Percentiles rank a stretch among this genome's conserved stretches.
Evolutionary conservation across 2,113 vertebrate species (phyloP).

Genomic region (Halcyon malimbica): DNA sequence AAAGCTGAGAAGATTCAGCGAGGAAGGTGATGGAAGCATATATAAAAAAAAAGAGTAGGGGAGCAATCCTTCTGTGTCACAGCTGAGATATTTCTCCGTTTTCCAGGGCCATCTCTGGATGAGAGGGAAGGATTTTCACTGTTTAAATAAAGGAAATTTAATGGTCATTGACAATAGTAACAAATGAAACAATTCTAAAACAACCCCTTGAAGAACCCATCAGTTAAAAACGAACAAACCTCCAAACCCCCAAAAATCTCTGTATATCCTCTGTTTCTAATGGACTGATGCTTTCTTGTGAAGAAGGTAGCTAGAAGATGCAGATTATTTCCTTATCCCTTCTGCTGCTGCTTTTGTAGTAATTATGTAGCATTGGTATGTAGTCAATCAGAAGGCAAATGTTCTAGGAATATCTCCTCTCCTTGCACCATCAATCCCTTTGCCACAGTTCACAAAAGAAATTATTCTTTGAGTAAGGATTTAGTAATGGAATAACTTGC

Average conservation of each 20-base stretch:
- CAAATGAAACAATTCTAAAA: background rate
- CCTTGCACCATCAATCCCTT: background rate
- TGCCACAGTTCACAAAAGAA: background rate
- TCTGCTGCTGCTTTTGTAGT: background rate
- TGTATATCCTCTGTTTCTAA: background rate
- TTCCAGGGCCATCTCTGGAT: background rate
- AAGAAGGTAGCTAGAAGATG: background rate
- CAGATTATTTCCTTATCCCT: background rate
- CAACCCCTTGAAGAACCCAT: background rate
- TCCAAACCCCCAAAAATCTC: too few species aligned
- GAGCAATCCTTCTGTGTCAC: background rate
- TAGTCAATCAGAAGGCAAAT: background rate
- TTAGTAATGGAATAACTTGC: background rate
- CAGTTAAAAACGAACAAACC: background rate
- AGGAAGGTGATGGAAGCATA: background rate
- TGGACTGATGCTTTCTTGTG: background rate
- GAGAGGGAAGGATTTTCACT: background rate
- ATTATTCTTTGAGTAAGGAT: background rate
- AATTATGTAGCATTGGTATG: background rate
- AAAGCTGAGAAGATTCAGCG: background rate
- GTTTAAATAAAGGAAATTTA: background rate
- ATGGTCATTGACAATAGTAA: background rate
- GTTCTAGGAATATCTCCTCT: background rate
- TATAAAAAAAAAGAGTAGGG: background rate
- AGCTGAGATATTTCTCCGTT: background rate